phyloP scores from a whole-genome alignment of 2,888 invertebrate species.

The Hyalella azteca region DNA sequence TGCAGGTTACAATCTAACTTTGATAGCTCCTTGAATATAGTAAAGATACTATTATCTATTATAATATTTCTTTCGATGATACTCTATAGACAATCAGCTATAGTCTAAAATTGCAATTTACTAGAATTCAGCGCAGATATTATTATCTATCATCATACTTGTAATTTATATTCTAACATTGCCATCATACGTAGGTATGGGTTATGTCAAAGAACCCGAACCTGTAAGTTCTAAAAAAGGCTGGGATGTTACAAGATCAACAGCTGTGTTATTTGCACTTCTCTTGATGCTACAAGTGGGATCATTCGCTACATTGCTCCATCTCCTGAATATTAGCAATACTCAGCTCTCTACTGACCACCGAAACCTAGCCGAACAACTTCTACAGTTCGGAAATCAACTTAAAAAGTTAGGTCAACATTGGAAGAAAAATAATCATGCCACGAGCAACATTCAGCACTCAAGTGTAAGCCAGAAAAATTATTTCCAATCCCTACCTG shows the following conservation, averaged over 20 bases:
- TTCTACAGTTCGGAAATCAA: not conserved
- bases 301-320: not conserved
- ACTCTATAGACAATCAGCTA: not conserved
- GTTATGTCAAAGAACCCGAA: not conserved
- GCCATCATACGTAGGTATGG: not conserved
- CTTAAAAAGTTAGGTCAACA: too few species aligned
- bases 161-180: not conserved
- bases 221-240: too few species aligned
- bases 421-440: too few species aligned
- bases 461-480: not conserved
- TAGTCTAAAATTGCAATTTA: not conserved
- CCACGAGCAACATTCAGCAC: too few species aligned
- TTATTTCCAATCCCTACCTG: not conserved
- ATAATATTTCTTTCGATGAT: too few species aligned
- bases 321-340: not conserved
- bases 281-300: not conserved
- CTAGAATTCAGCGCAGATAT: not conserved
- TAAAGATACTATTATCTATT: too few species aligned
- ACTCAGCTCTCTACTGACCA: not conserved
- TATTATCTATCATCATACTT: not conserved
- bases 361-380: not conserved
- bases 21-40: too few species aligned
- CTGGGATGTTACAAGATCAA: not conserved
- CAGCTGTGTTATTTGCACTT: not conserved
- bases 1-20: too few species aligned